Base-by-base conservation (phyloP, 2,888 invertebrate genomes). In the Lepidochitona cinerea region DNA sequence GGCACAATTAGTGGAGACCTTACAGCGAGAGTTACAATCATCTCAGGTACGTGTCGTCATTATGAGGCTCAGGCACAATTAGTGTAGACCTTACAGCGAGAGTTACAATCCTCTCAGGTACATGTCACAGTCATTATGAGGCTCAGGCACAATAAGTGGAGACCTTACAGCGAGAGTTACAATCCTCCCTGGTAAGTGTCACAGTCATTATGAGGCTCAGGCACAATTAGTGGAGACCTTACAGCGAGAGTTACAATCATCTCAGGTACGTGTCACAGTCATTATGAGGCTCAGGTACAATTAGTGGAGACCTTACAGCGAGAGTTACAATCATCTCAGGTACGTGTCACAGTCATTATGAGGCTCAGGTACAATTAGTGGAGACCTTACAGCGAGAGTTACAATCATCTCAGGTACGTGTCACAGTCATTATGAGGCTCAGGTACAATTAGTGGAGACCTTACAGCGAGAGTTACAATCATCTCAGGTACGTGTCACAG, bases 81-180 rank as follows among this genome's bases (percentile, higher is more conserved):
- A 12, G 41, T 41, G 41, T 9, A 41, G 41, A 41, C 41, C 68
- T 87, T 94, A 73, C 95, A 95, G 88, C 95, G 96, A 87, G 93
- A 93, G 76, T 93, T 81, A 93, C 94, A 91, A 89, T 93, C 81
- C 92, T 94, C 88, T 92, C 93, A 82, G 92, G 92, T 88, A 92
- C 93, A n/a, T n/a, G n/a, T n/a, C n/a, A n/a, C n/a, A n/a, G 87
- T 89, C 94, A 90, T 91, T 93, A 87, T 83, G 93, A 94, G 89
- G 94, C 93, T 12, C 93, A 93, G 83, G 93, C 93, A n/a, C 92
- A 93, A 78, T 91, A 93, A 53, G 91, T 92, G 0, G 92, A 92
- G 78, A 91, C 92, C 9, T 83, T 94, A 59, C 93, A 94, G 84
- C 90, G 92, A 75, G 94, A 94, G 86, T 89, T 94, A 26, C 92